phyloP scores from a whole-genome alignment of 2,113 vertebrate genomes.

The Lycocorax pyrrhopterus region DNA sequence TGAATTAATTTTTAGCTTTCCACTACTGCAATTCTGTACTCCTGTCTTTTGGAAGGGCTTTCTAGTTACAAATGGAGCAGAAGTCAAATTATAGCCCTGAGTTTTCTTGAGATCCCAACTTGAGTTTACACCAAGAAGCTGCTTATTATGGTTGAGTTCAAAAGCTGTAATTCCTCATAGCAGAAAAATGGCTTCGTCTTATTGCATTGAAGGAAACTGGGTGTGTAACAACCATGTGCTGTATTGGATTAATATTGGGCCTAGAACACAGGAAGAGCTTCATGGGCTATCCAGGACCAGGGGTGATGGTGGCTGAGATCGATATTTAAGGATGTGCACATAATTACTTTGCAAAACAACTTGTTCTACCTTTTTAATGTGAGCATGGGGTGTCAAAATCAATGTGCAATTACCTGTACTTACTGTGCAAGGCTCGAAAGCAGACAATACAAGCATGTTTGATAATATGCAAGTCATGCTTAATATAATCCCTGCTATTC shows the following conservation, averaged over 20 bases:
- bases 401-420: not conserved
- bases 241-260: not conserved
- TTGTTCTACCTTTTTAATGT: not conserved
- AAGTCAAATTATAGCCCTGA: not conserved
- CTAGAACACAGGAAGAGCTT: not conserved
- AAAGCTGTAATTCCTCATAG: not conserved
- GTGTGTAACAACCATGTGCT: not conserved
- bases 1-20: not conserved
- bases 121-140: not conserved
- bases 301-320: fast-evolving
- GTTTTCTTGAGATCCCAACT: not conserved
- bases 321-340: fast-evolving
- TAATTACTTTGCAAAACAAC: not conserved
- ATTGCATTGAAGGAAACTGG: not conserved
- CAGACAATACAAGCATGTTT: not conserved
- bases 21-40: not conserved
- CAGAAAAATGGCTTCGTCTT: not conserved
- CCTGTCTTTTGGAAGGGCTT: not conserved
- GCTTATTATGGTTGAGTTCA: not conserved
- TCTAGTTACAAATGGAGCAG: not conserved
- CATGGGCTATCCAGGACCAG: not conserved
- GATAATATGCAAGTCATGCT: not conserved
- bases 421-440: not conserved
- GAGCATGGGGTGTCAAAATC: not conserved
- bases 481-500: not conserved